These are phyloP conservation scores for Macrosoma leucophasiata DNA, from an alignment of 2,888 invertebrate genomes.

Conservation along the genomic window DNA sequence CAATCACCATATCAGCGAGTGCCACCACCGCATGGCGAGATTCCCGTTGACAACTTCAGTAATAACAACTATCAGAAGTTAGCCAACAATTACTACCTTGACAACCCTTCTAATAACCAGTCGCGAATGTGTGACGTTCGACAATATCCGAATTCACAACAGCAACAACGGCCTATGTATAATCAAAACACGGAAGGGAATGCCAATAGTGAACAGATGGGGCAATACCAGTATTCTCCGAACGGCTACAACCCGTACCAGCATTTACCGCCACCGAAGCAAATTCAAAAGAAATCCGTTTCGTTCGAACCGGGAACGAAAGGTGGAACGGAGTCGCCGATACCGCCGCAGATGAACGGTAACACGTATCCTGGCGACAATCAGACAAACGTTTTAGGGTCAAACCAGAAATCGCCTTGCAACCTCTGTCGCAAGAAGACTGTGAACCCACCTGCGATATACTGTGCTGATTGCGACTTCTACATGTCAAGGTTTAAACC, in stretches of 20 bases:
- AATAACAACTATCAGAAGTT: conserved; percentile 55
- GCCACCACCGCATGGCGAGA: conserved; percentile 73
- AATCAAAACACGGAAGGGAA: conserved; percentile 50
- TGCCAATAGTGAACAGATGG: conserved; percentile 37
- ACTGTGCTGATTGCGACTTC: conserved; percentile 94
- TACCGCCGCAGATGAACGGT: conserved; percentile 56
- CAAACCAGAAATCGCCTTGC: conserved; percentile 79
- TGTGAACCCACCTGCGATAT: conserved; percentile 84
- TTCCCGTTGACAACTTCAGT: conserved; percentile 51
- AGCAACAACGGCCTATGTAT: conserved; percentile 56
- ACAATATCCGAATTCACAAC: conserved; percentile 51
- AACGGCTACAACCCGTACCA: conserved; percentile 77
- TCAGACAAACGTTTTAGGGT: conserved; percentile 39
- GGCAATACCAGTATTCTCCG: conserved; percentile 51
- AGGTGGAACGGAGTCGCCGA: conserved; percentile 74
- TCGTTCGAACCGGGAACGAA: conserved; percentile 85
- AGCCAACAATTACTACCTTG: conserved; percentile 53
- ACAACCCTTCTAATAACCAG: conserved; percentile 38
- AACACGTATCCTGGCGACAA: conserved; percentile 41
- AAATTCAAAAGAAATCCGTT: conserved; percentile 80
- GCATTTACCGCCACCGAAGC: conserved; percentile 77
- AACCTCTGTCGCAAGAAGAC: conserved; percentile 91
- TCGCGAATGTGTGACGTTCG: conserved; percentile 42
- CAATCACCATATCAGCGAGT: conserved; percentile 77
- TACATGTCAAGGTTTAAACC: conserved; percentile 92